Conservation (phyloP, 2,797 vertebrate genomes). For the Phylloscopus collybita region DNA sequence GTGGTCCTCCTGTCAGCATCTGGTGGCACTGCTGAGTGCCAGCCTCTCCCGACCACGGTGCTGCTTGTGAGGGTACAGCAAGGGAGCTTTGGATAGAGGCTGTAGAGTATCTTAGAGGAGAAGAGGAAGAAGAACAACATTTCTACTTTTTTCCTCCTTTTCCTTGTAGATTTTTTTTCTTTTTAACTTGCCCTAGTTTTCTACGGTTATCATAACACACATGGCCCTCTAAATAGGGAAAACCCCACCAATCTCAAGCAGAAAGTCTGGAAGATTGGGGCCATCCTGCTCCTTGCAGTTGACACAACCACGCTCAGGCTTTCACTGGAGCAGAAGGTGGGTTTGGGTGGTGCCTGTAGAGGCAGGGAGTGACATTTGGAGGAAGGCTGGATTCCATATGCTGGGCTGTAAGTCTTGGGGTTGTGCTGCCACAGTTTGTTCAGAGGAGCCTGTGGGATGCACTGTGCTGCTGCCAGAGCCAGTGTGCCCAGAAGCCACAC, state of each 20-base stretch:
- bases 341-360: background rate
- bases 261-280: background rate
- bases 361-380: background rate
- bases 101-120: background rate
- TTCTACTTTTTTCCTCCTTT: background rate
- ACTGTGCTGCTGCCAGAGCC: background rate
- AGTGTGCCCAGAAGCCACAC: background rate
- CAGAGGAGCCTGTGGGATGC: background rate
- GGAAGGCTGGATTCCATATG: background rate
- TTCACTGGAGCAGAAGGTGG: background rate
- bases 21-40: fast-evolving
- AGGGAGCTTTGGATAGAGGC: background rate
- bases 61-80: background rate
- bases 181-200: background rate
- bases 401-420: background rate
- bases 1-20: background rate
- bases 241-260: background rate
- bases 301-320: background rate
- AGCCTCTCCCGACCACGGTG: fast-evolving
- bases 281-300: background rate
- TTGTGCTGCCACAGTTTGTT: background rate
- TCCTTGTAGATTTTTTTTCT: background rate
- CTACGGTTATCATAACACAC: fast-evolving
- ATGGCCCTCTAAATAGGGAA: background rate
- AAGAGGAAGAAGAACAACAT: background rate